Conservation (phyloP, 2,113 vertebrate species). For the Solea solea region DNA sequence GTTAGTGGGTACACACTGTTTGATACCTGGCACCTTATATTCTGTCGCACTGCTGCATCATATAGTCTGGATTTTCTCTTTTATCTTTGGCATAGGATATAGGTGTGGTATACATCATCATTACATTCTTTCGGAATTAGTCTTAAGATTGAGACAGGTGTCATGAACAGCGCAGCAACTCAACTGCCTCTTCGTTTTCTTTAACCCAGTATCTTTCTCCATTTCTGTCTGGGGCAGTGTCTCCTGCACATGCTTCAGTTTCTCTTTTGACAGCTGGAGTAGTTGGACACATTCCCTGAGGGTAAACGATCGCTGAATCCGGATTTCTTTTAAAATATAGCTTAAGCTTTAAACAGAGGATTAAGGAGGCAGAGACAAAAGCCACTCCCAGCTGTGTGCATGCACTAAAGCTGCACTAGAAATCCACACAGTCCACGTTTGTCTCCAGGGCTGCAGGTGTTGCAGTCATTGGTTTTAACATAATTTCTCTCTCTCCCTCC, state of each 20-base stretch:
- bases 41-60: neutral
- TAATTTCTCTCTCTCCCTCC: neutral
- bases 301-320: slow-evolving; percentile 66
- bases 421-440: slow-evolving; percentile 24
- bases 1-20: slow-evolving; percentile 28
- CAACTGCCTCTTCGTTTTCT: neutral
- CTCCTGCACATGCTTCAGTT: slow-evolving; percentile 19
- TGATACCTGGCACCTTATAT: slow-evolving; percentile 33
- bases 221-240: slow-evolving; percentile 26
- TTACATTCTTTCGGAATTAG: neutral
- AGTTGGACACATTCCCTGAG: slow-evolving; percentile 55
- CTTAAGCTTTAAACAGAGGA: slow-evolving; percentile 60
- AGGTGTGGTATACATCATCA: neutral
- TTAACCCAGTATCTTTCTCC: neutral
- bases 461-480: slow-evolving; percentile 16
- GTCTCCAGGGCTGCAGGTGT: slow-evolving; percentile 19
- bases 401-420: slow-evolving; percentile 30
- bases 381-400: slow-evolving; percentile 43
- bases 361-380: slow-evolving; percentile 45
- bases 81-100: too few species aligned
- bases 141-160: neutral
- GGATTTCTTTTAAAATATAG: slow-evolving; percentile 63
- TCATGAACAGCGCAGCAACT: slow-evolving; percentile 10
- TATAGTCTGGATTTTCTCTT: neutral
- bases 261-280: slow-evolving; percentile 64